Evolutionary conservation across 1,140 invertebrate genomes (phyloP).

Genomic region (Latrodectus geometricus): DNA sequence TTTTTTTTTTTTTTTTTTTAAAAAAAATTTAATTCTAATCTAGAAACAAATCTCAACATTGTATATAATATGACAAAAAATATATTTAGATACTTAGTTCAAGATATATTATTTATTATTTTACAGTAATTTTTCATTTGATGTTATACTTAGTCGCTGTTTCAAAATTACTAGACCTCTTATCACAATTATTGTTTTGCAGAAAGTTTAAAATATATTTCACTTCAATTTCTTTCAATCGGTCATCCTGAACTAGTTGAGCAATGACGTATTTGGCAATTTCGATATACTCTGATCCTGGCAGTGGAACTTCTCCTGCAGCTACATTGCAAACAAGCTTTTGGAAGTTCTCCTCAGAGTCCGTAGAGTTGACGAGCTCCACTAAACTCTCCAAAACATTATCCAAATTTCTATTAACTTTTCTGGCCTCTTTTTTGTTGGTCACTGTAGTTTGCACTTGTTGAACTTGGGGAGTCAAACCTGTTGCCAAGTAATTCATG

Average conservation of each 20-base stretch:
- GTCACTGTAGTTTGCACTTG: slow-evolving; percentile 15
- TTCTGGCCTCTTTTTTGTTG: slow-evolving; percentile 21
- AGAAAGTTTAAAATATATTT: slow-evolving; percentile 22
- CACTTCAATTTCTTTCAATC: slow-evolving; percentile 5
- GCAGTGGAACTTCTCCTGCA: not conserved
- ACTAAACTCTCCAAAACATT: slow-evolving; percentile 9
- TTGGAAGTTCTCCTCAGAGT: slow-evolving; percentile 29
- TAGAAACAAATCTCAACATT: too few relatives aligned
- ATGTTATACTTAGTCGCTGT: not conserved
- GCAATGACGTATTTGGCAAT: slow-evolving; percentile 2
- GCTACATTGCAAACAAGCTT: slow-evolving; percentile 23
- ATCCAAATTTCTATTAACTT: not conserved
- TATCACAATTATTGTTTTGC: slow-evolving; percentile 27
- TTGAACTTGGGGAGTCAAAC: not conserved
- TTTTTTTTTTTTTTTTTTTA: too few relatives aligned
- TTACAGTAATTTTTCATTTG: too few relatives aligned
- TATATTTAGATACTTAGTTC: too few relatives aligned
- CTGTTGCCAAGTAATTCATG: slow-evolving; percentile 45
- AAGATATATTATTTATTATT: too few relatives aligned
- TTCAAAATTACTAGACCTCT: not conserved
- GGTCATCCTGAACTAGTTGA: slow-evolving; percentile 29
- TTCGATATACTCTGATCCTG: slow-evolving; percentile 13
- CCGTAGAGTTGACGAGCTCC: slow-evolving; percentile 6
- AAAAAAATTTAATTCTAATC: too few relatives aligned
- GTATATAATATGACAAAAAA: too few relatives aligned